Conservation (phyloP, 2,113 vertebrate genomes). For the Gymnorhina tibicen region DNA sequence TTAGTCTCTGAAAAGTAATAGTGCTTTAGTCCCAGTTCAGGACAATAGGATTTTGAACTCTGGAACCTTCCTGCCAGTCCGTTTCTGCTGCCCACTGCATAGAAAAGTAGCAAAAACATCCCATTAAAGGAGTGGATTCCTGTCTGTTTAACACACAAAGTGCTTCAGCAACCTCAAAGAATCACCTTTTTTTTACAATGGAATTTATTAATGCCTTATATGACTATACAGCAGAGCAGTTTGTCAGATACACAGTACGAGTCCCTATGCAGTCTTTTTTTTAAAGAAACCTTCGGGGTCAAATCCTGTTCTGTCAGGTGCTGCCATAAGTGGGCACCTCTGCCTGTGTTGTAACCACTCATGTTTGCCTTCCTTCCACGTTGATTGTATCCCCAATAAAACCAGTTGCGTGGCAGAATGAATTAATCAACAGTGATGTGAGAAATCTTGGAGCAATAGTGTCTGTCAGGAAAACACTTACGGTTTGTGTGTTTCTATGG, state of each 20-base stretch:
- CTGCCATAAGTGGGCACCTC: constrained; percentile 58
- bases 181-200: constrained; percentile 55
- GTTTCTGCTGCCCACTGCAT: not conserved
- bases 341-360: constrained; percentile 53
- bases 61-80: not conserved
- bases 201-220: constrained; percentile 77
- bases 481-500: constrained; percentile 63
- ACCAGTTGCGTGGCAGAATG: constrained; percentile 28
- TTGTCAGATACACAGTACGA: constrained; percentile 48
- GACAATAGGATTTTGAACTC: not conserved
- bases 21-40: not conserved
- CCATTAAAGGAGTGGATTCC: not conserved
- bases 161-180: constrained; percentile 68
- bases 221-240: constrained; percentile 53
- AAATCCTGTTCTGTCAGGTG: constrained; percentile 9
- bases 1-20: not conserved
- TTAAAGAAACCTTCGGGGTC: not conserved
- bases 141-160: constrained; percentile 49
- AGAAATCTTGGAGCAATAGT: constrained; percentile 71
- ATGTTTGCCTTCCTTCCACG: constrained; percentile 62
- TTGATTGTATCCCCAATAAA: constrained; percentile 41
- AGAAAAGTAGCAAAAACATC: not conserved
- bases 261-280: constrained; percentile 66
- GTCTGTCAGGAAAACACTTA: constrained; percentile 60
- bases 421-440: constrained; percentile 14